Base-by-base conservation (phyloP, 1,140 invertebrate genomes). In the Hypothenemus hampei region DNA sequence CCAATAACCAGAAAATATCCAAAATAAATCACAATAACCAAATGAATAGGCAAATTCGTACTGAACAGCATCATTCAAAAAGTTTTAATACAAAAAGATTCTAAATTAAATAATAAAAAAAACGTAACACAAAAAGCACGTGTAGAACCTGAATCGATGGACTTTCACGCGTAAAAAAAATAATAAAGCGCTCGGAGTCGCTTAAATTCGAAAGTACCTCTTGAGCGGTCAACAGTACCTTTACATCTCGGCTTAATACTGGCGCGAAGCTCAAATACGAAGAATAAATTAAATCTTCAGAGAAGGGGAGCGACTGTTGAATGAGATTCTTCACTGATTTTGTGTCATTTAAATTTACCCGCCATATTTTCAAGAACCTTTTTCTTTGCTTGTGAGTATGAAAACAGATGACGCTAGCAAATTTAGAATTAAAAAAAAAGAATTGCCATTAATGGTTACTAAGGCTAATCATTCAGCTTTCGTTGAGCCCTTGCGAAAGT, bases 1-100 rank as follows among this genome's bases (percentile, higher is more conserved):
- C 45, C 45, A 19, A 18, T 19, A 4, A 47, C 31, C 21, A 47
- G 23, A 47, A 47, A 33, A 19, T 47, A 47, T 47, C 45, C 45
- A 19, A 47, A 35, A n/a, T n/a, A n/a, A 33, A 47, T 22, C 8
- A 47, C 45, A 18, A 47, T 13, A 20, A 35, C 10, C 10, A 47
- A 13, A 35, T 45, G 41, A 21, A 45, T 23, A 6, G n/a, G 6
- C 20, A 45, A 45, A 45, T 19, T 45, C 20, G 45, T 47, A 26
- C 45, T 47, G 29, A 21, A 47, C 10, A 33, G 26, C 45, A 47
- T 47, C 35, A n/a, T 47, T 7, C 4, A 29, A 8, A 16, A 16
- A 37, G 3, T 13, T 15, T 37, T 13, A n/a, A 19, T 20, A 10
- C 10, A 5, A 4, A 8, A 20, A 47, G 15, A 33, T 11, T 19